phyloP scores from a whole-genome alignment of 2,113 vertebrate species.

The Coptodon bakossiorum region DNA sequence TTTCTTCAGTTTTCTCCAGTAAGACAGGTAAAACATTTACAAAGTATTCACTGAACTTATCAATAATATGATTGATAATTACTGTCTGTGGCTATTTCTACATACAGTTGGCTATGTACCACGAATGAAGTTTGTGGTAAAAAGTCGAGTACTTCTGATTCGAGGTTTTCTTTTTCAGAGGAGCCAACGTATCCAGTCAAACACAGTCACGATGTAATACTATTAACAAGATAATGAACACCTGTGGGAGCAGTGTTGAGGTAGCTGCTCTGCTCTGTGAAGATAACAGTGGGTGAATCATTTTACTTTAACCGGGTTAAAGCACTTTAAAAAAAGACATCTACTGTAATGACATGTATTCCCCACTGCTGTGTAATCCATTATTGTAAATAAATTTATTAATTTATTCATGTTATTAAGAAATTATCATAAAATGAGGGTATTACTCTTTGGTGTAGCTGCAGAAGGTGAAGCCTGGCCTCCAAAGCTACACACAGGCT shows the following conservation, averaged over 20 bases:
- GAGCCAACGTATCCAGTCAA: not conserved
- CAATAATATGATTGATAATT: not conserved
- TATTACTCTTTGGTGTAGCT: not conserved
- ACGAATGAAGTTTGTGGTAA: not conserved
- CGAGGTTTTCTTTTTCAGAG: not conserved
- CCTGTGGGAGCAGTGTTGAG: not conserved
- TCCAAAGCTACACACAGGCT: not conserved
- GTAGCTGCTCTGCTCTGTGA: not conserved
- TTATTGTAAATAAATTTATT: not conserved
- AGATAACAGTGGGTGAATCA: not conserved
- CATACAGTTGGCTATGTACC: not conserved
- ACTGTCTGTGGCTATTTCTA: not conserved
- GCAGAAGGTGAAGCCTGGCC: not conserved
- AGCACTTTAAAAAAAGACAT: not conserved
- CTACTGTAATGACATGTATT: not conserved
- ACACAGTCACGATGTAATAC: not conserved
- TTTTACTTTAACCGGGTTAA: not conserved
- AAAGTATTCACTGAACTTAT: not conserved
- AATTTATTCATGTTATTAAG: not conserved
- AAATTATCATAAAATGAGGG: not conserved
- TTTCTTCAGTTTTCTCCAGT: not conserved
- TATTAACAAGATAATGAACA: not conserved
- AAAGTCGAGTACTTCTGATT: not conserved
- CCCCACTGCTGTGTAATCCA: not conserved
- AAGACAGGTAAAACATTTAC: not conserved